Evolutionary conservation across 2,888 invertebrate genomes (phyloP), one percentile per base, ranked within the genome.

Genomic region (Psylliodes chrysocephalus): DNA sequence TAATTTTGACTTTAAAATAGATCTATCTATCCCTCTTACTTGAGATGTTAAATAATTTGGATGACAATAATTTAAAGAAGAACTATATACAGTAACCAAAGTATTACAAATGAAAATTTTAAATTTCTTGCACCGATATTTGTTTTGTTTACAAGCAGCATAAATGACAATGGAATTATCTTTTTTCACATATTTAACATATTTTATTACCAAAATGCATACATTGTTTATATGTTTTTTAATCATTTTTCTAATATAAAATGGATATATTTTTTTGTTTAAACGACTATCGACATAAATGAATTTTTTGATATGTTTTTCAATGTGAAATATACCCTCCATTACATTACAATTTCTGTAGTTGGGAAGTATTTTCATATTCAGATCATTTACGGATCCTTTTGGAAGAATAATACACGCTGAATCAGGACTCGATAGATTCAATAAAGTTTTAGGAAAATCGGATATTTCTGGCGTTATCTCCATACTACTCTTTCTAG

Each of bases 191-290:
- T 55, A 51, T 14, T 60, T 60, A 0, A 44, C 14, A 52, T 46
- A 60, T 46, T 60, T 60, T 25, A 52, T 35, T 10, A 52, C 14
- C 3, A 64, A 38, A n/a, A 14, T 12, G 10, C 64, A 60, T 0
- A 42, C 33, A 64, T 60, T 60, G 52, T 64, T 64, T 1, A 64
- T 52, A 28, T 55, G 49, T 10, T 51, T 64, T 1, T 2, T 5
- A 8, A 64, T 60, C 17, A 44, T 42, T 15, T 60, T 64, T 44
- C 54, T n/a, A 10, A 63, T n/a, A 12, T 35, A 57, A 22, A 14
- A 49, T 6, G 59, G 59, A 42, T 63, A 63, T 53, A 63, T 53
- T 63, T 54, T n/a, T 8, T 1, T 8, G 44, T 17, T 1, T 47
- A n/a, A n/a, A n/a, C n/a, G n/a, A n/a, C n/a, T n/a, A n/a, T 25